Evolutionary conservation across 2,113 vertebrate species (phyloP).

Genomic region (Neopipo cinnamomea): DNA sequence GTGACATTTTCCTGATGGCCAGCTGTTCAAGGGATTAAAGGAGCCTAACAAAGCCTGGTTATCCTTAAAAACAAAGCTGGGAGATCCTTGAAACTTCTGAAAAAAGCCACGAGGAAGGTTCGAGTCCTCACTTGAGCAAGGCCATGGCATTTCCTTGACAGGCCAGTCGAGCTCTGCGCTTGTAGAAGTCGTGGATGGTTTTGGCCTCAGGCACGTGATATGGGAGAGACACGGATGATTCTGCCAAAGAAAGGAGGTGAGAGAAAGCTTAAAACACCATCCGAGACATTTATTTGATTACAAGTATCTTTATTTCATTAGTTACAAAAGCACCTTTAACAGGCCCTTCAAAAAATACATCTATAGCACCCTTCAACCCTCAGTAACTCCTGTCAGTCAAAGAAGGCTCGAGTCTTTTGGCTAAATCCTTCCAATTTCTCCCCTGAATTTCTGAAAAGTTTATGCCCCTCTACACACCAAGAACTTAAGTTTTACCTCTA

Average conservation of each 20-base stretch:
- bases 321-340: not conserved
- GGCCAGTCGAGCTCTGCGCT: conserved; percentile 76
- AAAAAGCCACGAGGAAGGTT: not conserved
- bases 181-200: conserved; percentile 90
- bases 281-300: not conserved
- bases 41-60: not conserved
- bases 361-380: not conserved
- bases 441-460: not conserved
- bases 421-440: not conserved
- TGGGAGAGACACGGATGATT: conserved; percentile 85
- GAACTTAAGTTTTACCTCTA: conserved; percentile 80
- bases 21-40: not conserved
- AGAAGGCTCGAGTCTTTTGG: not conserved
- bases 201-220: conserved; percentile 93
- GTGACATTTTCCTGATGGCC: not conserved
- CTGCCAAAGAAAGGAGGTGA: conserved; percentile 64
- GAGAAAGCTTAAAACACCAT: not conserved
- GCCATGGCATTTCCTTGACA: conserved; percentile 86
- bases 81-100: not conserved
- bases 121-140: conserved; percentile 86
- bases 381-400: not conserved
- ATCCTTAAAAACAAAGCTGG: not conserved
- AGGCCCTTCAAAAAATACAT: not conserved
- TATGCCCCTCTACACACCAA: not conserved
- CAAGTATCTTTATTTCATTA: not conserved